Conservation (phyloP, 2,888 invertebrate species). For the Lasioglossum zephyrum region DNA sequence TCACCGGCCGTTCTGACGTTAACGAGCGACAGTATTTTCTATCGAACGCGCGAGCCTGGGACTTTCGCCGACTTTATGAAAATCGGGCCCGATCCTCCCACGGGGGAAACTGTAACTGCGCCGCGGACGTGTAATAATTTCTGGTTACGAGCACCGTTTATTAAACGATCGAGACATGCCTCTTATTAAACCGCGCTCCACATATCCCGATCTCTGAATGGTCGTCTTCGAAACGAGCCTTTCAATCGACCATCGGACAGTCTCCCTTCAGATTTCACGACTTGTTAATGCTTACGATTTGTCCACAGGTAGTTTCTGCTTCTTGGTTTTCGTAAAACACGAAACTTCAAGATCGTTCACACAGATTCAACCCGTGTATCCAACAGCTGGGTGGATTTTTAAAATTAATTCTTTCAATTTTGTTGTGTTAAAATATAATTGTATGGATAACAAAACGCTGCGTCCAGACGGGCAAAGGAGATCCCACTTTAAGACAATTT, state of each 20-base stretch:
- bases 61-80: conserved; percentile 12
- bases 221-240: neutral
- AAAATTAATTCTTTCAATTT: no score
- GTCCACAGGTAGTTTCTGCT: neutral
- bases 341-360: neutral
- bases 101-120: conserved; percentile 12
- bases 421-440: no score
- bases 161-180: conserved; percentile 2
- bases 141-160: neutral
- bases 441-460: no score
- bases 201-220: conserved; percentile 18
- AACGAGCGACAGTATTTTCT: conserved; percentile 52
- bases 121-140: conserved; percentile 26
- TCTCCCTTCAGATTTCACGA: neutral
- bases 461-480: no score
- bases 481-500: neutral
- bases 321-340: neutral
- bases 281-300: neutral
- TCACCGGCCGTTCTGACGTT: conserved; percentile 50
- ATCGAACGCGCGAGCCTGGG: neutral
- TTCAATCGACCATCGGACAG: neutral
- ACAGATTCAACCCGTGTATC: no score
- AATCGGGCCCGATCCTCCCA: conserved; percentile 24
- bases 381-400: no score
- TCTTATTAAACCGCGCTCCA: conserved; percentile 11